A percentile compares a stretch with the other conserved stretches of the same genome.
Conservation (phyloP, 2,888 invertebrate genomes). For the Lasioglossum lativentre region DNA sequence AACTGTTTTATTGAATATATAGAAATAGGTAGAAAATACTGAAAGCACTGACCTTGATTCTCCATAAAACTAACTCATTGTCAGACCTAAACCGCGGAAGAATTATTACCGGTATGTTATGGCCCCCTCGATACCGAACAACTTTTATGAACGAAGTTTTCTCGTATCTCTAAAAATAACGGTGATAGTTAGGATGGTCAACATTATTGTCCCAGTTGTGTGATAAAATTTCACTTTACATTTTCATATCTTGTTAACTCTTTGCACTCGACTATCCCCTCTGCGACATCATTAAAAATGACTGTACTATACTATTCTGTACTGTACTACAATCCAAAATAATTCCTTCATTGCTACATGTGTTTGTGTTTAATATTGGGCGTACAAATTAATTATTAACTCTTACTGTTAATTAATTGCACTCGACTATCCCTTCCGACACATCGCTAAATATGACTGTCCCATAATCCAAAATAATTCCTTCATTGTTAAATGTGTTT, state of each 20-base stretch:
- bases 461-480: too few relatives aligned
- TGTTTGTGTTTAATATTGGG: not conserved
- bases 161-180: not conserved
- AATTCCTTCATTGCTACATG: not conserved
- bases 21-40: not conserved
- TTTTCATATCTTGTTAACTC: not conserved
- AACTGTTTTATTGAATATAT: not conserved
- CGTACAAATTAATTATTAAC: not conserved
- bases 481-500: too few relatives aligned
- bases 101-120: not conserved
- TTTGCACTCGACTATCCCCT: not conserved
- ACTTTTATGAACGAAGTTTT: slow-evolving; percentile 4
- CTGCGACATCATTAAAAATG: not conserved
- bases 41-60: not conserved
- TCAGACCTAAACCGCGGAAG: not conserved
- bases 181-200: not conserved
- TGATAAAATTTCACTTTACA: not conserved
- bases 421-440: too few relatives aligned
- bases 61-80: not conserved
- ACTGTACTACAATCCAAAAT: not conserved
- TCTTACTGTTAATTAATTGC: not conserved
- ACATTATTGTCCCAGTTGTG: not conserved
- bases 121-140: not conserved
- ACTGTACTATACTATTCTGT: not conserved
- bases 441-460: too few relatives aligned